phyloP scores from a whole-genome alignment of 1,140 invertebrate species.

The Stegodyphus dumicola region DNA sequence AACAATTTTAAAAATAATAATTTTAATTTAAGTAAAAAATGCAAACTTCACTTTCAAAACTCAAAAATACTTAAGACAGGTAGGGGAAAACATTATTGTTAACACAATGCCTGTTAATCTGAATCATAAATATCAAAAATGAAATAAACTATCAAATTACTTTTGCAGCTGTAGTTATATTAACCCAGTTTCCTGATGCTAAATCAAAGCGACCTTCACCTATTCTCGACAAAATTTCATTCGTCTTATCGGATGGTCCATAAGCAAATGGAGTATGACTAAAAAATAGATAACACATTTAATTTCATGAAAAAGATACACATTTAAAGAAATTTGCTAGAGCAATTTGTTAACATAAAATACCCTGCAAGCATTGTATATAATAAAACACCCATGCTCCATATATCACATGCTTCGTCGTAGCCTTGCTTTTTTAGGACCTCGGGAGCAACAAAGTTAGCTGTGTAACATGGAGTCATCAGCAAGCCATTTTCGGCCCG shows the following conservation, averaged over 20 bases:
- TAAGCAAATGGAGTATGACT: conserved; percentile 94
- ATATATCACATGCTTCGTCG: conserved; percentile 98
- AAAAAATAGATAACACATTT: conserved; percentile 56
- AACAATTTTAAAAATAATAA: no score
- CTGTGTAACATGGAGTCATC: conserved; percentile 99
- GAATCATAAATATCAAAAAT: background rate
- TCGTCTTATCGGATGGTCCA: conserved; percentile 89
- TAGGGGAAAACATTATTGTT: background rate
- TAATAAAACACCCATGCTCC: conserved; percentile 95
- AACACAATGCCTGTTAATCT: background rate
- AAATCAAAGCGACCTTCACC: conserved; percentile 89
- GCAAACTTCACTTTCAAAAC: no score
- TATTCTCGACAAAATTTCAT: conserved; percentile 90
- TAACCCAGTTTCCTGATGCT: conserved; percentile 78
- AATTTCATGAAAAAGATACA: background rate
- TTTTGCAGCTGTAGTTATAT: conserved; percentile 85
- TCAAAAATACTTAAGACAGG: no score
- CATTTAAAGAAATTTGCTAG: background rate
- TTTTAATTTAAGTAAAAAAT: no score
- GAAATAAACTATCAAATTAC: conserved; percentile 65
- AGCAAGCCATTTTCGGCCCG: conserved; percentile 94
- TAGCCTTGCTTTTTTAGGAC: conserved; percentile 93
- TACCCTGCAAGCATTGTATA: conserved; percentile 79
- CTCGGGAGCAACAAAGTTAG: conserved; percentile 98
- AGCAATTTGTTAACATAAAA: background rate